Base-by-base conservation (phyloP, 2,113 vertebrate genomes). In the Oreochromis aureus region DNA sequence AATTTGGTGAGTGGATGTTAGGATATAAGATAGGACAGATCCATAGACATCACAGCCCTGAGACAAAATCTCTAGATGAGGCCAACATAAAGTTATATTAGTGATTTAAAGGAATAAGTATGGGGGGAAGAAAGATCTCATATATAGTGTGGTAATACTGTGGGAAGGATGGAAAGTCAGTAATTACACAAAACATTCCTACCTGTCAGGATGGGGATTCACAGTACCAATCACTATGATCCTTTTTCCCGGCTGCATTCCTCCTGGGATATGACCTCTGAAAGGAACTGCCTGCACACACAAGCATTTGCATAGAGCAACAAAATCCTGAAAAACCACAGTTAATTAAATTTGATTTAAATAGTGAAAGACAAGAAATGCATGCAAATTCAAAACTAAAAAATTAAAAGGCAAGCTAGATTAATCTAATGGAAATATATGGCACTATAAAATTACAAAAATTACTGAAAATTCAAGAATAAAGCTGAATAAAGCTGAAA, bases 231-330 rank as follows among this genome's bases (percentile, higher is more conserved):
- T 96, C 36, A 99, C 94, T 7, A 98, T 93, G 24, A 99, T 92
- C 95, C 98, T 98, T 96, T 98, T 99, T 32, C 98, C 98, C 1
- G 97, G 97, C 86, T 96, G 95, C 97, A 99, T 96, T 82, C 98
- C 98, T 79, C 96, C 97, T 86, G 96, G 95, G 95, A 99, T 97
- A 88, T 96, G 97, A 32, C 98, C 98, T 89, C 98, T 97, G 96
- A 99, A 99, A 10, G 98, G 98, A 93, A 99, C 97, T 22, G 96
- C 96, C 98, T 99, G 83, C 71, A 58, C 16, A 73, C 82, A 69
- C 76, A 91, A 53, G 82, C 19, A 86, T 61, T 54, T 55, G 79
- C 34, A 81, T 81, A 16, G 2, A 58, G 6, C 10, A 41, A 58
- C 46, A 48, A 51, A 51, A 32, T 53, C 16, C 11, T 58, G 22